These are phyloP conservation scores for Typhlomys cinereus DNA, from an alignment of 2,113 vertebrate genomes.

Conservation along the genomic window DNA sequence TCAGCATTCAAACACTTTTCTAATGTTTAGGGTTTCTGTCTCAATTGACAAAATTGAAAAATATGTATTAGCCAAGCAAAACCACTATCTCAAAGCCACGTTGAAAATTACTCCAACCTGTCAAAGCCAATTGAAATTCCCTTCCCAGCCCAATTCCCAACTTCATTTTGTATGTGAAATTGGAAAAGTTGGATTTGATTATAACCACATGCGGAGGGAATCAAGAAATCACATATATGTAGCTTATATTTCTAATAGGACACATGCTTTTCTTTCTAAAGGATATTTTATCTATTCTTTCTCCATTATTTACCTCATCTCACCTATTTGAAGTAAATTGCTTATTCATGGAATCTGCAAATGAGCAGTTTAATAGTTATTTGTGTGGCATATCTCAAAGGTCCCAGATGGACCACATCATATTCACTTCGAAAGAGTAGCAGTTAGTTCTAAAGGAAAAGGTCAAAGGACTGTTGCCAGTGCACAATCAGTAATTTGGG, in stretches of 20 bases:
- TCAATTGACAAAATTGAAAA: slow-evolving; percentile 78
- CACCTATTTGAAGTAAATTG: slow-evolving; percentile 9
- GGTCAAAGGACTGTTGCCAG: background rate
- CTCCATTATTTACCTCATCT: slow-evolving; percentile 50
- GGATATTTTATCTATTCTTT: slow-evolving; percentile 19
- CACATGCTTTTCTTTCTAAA: slow-evolving; percentile 65
- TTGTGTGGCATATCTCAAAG: background rate
- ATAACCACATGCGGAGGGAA: slow-evolving; percentile 76
- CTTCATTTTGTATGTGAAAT: slow-evolving; percentile 73
- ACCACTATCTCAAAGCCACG: slow-evolving; percentile 77
- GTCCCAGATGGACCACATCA: background rate
- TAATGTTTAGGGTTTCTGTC: slow-evolving; percentile 78
- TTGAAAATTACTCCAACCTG: slow-evolving; percentile 72
- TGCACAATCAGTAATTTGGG: background rate
- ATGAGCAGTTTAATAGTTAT: background rate
- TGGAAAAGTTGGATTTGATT: slow-evolving; percentile 74
- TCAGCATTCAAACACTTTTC: slow-evolving; percentile 71
- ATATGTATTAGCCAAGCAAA: slow-evolving; percentile 77
- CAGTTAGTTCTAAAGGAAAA: slow-evolving; percentile 19
- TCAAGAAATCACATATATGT: slow-evolving; percentile 69
- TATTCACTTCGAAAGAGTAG: background rate
- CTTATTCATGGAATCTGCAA: background rate
- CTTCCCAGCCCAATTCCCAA: slow-evolving; percentile 69
- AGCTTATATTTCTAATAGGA: slow-evolving; percentile 57
- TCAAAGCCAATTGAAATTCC: slow-evolving; percentile 76